Evolutionary conservation across 2,888 invertebrate species (phyloP).

Genomic region (Gastrophysa polygoni): DNA sequence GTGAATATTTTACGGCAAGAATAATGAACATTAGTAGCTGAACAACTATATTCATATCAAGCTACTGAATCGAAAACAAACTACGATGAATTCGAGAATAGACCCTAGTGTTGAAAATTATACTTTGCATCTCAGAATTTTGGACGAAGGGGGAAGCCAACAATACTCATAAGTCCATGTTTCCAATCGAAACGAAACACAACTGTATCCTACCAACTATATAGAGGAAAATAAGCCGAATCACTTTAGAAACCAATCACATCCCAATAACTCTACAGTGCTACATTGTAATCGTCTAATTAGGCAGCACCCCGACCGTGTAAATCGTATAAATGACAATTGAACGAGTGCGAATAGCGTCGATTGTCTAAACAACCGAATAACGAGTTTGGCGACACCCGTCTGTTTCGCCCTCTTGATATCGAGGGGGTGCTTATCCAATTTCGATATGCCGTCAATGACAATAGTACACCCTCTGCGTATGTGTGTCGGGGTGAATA

Average conservation of each 20-base stretch:
- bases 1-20: no score
- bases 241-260: slow-evolving; percentile 28
- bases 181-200: no score
- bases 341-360: slow-evolving; percentile 38
- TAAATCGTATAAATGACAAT: slow-evolving; percentile 43
- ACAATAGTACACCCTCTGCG: slow-evolving; percentile 29
- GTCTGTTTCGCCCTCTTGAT: slow-evolving; percentile 32
- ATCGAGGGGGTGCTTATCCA: slow-evolving; percentile 40
- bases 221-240: slow-evolving; percentile 17
- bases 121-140: no score
- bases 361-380: slow-evolving; percentile 47
- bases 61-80: no score
- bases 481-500: neutral
- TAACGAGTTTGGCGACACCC: slow-evolving; percentile 43
- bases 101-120: no score
- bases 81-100: no score
- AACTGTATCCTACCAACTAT: no score
- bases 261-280: slow-evolving; percentile 23
- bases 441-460: slow-evolving; percentile 32
- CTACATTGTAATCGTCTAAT: slow-evolving; percentile 33
- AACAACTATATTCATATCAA: no score
- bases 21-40: no score
- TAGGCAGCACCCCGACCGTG: slow-evolving; percentile 41
- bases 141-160: no score
- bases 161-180: no score